These are phyloP conservation scores for Tenthredo notha DNA, from an alignment of 2,888 invertebrate genomes.

Conservation along the genomic window DNA sequence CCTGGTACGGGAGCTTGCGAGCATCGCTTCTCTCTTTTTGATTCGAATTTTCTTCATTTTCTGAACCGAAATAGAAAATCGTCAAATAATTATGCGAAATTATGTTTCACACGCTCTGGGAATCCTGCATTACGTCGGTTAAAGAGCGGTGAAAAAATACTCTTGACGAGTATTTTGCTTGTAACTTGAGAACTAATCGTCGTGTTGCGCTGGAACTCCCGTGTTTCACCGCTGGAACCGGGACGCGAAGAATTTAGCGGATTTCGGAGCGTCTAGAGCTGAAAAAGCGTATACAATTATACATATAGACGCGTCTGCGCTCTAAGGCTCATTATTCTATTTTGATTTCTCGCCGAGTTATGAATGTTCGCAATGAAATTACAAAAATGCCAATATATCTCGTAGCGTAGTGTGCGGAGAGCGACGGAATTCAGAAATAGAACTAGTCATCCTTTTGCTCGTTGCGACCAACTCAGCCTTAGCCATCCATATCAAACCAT, in stretches of 20 bases:
- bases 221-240: not conserved
- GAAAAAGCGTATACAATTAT: not conserved
- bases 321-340: conserved; percentile 32
- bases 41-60: not conserved
- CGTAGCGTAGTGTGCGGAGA: not conserved
- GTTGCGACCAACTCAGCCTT: conserved; percentile 33
- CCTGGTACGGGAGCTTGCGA: not conserved
- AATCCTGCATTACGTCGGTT: not conserved
- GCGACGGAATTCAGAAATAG: conserved; percentile 28
- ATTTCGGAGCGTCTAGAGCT: not conserved
- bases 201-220: not conserved
- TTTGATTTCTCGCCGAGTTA: conserved; percentile 43
- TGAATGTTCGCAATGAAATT: conserved; percentile 28
- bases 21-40: not conserved
- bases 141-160: not conserved
- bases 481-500: conserved; percentile 30
- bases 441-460: conserved; percentile 1
- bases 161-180: not conserved
- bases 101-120: not conserved
- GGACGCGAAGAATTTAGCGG: not conserved
- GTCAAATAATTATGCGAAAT: not conserved
- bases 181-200: not conserved
- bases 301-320: conserved; percentile 26
- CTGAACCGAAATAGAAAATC: not conserved
- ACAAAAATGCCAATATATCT: conserved; percentile 36